phyloP scores from a whole-genome alignment of 2,888 invertebrate genomes.

The Meiosimyza platycephala region DNA sequence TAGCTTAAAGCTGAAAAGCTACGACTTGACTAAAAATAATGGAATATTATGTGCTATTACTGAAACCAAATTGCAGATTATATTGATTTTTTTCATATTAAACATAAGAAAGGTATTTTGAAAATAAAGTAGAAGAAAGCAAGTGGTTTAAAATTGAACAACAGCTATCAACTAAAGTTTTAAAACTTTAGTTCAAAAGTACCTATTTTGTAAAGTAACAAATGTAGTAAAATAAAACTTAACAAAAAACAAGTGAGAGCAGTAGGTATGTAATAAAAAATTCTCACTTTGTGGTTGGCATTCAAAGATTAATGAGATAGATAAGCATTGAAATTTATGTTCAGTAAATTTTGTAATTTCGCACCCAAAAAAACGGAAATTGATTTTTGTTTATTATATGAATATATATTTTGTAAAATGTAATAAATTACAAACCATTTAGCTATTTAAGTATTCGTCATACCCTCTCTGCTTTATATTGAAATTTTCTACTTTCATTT shows the following conservation, averaged over 20 bases:
- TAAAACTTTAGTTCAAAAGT: too few relatives aligned
- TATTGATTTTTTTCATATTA: constrained; percentile 3
- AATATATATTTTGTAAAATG: background rate
- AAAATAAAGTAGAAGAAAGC: background rate
- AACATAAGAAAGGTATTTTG: background rate
- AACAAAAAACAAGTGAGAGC: background rate
- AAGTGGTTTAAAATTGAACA: background rate
- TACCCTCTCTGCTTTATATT: too few relatives aligned
- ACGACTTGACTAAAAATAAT: too few relatives aligned
- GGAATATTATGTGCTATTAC: too few relatives aligned
- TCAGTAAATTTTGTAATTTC: constrained; percentile 23
- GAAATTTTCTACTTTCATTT: too few relatives aligned
- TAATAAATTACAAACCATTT: constrained; percentile 13
- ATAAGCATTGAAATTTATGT: constrained; percentile 17
- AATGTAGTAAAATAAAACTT: background rate
- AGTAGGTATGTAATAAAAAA: background rate
- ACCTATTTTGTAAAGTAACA: background rate
- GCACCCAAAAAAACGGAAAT: constrained; percentile 14
- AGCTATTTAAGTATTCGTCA: too few relatives aligned
- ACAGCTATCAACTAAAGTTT: too few relatives aligned
- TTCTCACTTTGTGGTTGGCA: too few relatives aligned
- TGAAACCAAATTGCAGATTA: background rate
- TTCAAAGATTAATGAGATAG: constrained; percentile 20
- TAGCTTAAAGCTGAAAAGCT: too few relatives aligned
- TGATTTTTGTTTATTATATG: constrained; percentile 15